Evolutionary conservation across 2,113 vertebrate genomes (phyloP).

Genomic region (Tauraco erythrolophus): DNA sequence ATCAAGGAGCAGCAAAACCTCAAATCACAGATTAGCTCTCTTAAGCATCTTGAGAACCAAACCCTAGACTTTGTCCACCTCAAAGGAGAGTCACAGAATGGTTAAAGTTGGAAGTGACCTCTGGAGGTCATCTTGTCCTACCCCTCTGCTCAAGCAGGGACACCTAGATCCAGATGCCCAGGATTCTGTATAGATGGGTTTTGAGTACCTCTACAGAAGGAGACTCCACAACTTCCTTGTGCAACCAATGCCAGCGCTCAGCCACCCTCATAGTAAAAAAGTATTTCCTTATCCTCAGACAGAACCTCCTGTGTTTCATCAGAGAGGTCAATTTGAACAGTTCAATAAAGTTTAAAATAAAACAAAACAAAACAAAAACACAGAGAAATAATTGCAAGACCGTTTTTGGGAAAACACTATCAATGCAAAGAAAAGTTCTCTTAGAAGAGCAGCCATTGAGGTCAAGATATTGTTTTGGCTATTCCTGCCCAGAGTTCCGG

Average conservation of each 20-base stretch:
- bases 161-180: background rate
- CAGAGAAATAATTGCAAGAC: background rate
- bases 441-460: background rate
- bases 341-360: background rate
- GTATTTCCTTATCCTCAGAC: background rate
- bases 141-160: background rate
- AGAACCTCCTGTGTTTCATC: background rate
- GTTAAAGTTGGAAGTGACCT: background rate
- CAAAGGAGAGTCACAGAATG: background rate
- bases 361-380: too few species aligned
- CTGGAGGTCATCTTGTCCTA: background rate
- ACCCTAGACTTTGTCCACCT: background rate
- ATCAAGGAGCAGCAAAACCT: background rate
- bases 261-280: background rate
- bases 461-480: background rate
- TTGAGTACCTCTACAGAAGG: accelerated
- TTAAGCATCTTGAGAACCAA: background rate
- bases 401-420: background rate
- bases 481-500: background rate
- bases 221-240: background rate
- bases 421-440: background rate
- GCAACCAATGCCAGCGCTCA: background rate
- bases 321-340: background rate
- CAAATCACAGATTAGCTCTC: background rate
- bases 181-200: accelerated